Percentiles rank a stretch among this genome's conserved stretches.
phyloP scores from a whole-genome alignment of 2,113 vertebrate genomes.

The Atherinomorus stipes region DNA sequence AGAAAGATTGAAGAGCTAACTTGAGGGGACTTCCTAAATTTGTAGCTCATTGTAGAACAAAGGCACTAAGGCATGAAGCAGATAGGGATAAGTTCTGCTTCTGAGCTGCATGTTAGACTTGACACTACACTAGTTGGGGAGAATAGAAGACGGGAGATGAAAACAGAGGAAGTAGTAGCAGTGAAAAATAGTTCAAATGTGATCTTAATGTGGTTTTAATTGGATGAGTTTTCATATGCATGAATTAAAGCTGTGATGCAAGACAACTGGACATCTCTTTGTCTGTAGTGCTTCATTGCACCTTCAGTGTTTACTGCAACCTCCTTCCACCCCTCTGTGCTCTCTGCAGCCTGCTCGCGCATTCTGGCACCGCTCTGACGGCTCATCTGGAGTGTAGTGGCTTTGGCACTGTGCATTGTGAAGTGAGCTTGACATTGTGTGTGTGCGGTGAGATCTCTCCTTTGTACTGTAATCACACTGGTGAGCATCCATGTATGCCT shows the following conservation, averaged over 20 bases:
- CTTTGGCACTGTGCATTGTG: conserved; percentile 17
- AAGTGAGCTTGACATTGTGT: conserved; percentile 7
- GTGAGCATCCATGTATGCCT: conserved; percentile 40
- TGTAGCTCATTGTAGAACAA: conserved; percentile 39
- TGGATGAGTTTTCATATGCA: background rate
- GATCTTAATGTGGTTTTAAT: conserved; percentile 21
- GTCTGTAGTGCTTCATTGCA: conserved; percentile 7
- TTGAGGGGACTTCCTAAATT: conserved; percentile 30
- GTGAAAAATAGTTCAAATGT: background rate
- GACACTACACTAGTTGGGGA: background rate
- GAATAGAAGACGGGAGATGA: background rate
- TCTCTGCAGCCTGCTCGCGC: conserved; percentile 26
- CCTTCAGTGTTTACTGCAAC: conserved; percentile 11
- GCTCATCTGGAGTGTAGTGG: conserved; percentile 49
- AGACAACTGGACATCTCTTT: conserved; percentile 9
- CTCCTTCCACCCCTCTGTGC: conserved; percentile 12
- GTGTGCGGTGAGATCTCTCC: conserved; percentile 29
- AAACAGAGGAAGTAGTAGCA: background rate
- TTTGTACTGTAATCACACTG: conserved; percentile 15
- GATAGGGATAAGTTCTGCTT: conserved; percentile 41
- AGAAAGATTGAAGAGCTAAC: conserved; percentile 7
- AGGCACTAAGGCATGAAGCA: conserved; percentile 25
- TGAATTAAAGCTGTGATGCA: conserved; percentile 8
- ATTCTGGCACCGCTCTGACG: conserved; percentile 37
- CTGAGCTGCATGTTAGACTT: conserved; percentile 5